Conservation (phyloP, 2,888 invertebrate species). For the Mimas tiliae region DNA sequence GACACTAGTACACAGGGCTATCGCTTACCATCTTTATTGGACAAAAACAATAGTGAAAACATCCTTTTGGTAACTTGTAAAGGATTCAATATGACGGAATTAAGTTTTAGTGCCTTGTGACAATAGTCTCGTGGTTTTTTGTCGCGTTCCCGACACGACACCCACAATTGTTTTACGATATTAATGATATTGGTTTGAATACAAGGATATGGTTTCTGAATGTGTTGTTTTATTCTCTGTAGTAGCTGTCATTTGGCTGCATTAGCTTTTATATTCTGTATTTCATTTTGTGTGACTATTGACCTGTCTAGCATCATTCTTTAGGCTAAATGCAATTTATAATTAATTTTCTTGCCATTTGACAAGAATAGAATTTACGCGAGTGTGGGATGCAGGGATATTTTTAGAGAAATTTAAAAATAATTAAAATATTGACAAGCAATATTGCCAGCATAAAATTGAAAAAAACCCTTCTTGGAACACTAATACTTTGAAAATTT, state of each 20-base stretch:
- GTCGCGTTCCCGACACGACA: slow-evolving; percentile 20
- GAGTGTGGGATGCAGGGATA: no score
- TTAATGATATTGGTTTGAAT: slow-evolving; percentile 15
- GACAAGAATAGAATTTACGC: no score
- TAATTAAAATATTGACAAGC: neutral
- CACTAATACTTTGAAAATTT: neutral
- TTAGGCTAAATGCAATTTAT: no score
- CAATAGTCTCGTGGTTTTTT: slow-evolving; percentile 19
- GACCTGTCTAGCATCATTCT: neutral
- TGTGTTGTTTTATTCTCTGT: slow-evolving; percentile 1
- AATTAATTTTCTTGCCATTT: no score
- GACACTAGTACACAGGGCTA: slow-evolving; percentile 72
- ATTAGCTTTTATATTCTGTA: slow-evolving; percentile 10
- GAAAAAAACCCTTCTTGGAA: no score
- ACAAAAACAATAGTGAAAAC: slow-evolving; percentile 65
- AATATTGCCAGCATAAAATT: no score
- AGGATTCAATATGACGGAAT: slow-evolving; percentile 67
- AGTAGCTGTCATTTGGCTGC: slow-evolving; percentile 15
- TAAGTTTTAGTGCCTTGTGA: slow-evolving; percentile 58
- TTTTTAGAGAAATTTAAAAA: neutral
- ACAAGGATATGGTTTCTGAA: slow-evolving; percentile 22
- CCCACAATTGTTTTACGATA: slow-evolving; percentile 23
- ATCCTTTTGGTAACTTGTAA: slow-evolving; percentile 56
- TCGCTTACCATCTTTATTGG: slow-evolving; percentile 73
- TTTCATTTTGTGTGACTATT: neutral